phyloP scores from a whole-genome alignment of 2,113 vertebrate genomes.

The Strix uralensis region DNA sequence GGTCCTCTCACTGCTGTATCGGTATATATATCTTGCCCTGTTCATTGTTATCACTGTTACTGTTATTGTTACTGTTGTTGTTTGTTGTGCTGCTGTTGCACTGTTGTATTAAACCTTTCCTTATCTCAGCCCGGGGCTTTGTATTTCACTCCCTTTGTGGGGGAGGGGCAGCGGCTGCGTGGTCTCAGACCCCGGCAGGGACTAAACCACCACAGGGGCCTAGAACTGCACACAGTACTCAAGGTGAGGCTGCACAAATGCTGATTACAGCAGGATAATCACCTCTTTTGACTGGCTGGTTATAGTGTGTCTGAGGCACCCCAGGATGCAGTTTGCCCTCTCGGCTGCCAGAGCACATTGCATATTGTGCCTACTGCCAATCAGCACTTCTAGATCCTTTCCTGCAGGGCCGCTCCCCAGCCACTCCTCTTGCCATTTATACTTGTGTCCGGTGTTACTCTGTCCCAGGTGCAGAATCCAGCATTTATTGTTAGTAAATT shows the following conservation, averaged over 20 bases:
- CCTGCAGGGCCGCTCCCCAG: background rate
- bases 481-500: background rate
- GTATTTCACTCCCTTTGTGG: too few relatives aligned
- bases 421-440: background rate
- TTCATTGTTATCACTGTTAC: too few relatives aligned
- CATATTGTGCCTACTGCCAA: accelerated
- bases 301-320: background rate
- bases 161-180: too few relatives aligned
- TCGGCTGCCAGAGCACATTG: background rate
- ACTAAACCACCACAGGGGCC: too few relatives aligned
- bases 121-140: too few relatives aligned
- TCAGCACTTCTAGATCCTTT: background rate
- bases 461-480: background rate
- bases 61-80: too few relatives aligned
- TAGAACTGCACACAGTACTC: background rate
- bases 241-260: background rate
- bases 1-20: too few relatives aligned
- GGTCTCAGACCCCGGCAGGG: too few relatives aligned
- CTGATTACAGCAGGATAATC: accelerated
- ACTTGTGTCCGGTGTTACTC: background rate
- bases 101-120: too few relatives aligned
- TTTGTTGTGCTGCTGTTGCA: too few relatives aligned
- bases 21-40: too few relatives aligned
- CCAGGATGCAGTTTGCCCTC: background rate
- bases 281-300: background rate